Percentiles rank a stretch among this genome's conserved stretches.
Evolutionary conservation across 1,140 invertebrate genomes (phyloP).

Genomic region (Drosophila sproati): DNA sequence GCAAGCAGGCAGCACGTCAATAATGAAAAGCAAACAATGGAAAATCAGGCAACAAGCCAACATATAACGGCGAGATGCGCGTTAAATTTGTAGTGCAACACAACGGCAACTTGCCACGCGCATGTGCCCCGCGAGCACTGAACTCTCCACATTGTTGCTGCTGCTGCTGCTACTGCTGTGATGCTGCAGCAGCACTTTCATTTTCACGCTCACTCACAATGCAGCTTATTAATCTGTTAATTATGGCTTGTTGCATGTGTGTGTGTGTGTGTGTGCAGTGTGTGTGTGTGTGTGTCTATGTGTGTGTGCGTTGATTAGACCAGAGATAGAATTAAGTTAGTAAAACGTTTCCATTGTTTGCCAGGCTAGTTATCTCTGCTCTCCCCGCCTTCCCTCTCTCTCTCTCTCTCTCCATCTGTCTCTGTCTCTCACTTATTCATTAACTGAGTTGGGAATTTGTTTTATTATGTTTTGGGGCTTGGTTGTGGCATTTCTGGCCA

Average conservation of each 20-base stretch:
- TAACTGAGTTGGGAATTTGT: slow-evolving; percentile 7
- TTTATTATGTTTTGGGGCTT: slow-evolving; percentile 12
- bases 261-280: slow-evolving; percentile 14
- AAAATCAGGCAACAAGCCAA: slow-evolving; percentile 42
- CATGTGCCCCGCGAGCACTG: slow-evolving; percentile 56
- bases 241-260: slow-evolving; percentile 37
- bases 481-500: slow-evolving; percentile 26
- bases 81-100: slow-evolving; percentile 51
- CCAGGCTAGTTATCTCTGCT: slow-evolving; percentile 19
- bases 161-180: slow-evolving; percentile 1
- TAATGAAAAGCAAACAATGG: slow-evolving; percentile 78
- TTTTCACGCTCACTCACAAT: slow-evolving; percentile 74
- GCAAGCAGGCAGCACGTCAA: slow-evolving; percentile 55
- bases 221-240: slow-evolving; percentile 74
- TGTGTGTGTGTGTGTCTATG: slow-evolving; percentile 8
- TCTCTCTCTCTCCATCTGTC: background rate
- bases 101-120: slow-evolving; percentile 74
- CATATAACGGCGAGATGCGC: slow-evolving; percentile 54
- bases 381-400: background rate
- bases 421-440: background rate
- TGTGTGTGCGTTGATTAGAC: slow-evolving; percentile 54
- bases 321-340: slow-evolving; percentile 71
- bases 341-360: slow-evolving; percentile 67
- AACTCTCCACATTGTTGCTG: slow-evolving; percentile 27
- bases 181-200: slow-evolving; percentile 60